Evolutionary conservation across 2,113 vertebrate species (phyloP).

Genomic region (Aphyosemion australe): DNA sequence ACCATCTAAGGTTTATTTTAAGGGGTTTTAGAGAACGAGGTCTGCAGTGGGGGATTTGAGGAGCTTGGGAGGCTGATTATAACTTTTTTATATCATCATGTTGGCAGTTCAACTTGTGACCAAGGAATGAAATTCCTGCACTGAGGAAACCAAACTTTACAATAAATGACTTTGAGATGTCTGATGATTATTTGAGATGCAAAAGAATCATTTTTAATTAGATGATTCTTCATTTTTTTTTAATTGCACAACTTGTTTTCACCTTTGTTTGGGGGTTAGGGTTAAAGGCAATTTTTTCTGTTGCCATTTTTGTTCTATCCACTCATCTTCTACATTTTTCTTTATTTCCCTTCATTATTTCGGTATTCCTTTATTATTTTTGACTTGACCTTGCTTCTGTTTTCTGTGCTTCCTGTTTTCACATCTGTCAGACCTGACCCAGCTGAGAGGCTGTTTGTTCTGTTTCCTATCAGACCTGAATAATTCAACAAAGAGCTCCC

Average conservation of each 20-base stretch:
- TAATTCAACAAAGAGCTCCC: constrained; percentile 50
- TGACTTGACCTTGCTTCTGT: neutral
- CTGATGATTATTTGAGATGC: too few relatives aligned
- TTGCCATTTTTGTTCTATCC: too few relatives aligned
- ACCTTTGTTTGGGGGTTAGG: too few relatives aligned
- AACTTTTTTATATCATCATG: constrained; percentile 13
- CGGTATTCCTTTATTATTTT: neutral
- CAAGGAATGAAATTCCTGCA: neutral
- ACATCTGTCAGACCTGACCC: constrained; percentile 16
- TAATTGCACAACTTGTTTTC: too few relatives aligned
- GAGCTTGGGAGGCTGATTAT: constrained; percentile 4
- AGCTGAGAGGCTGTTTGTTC: constrained; percentile 28
- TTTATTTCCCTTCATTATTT: too few relatives aligned
- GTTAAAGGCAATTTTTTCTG: too few relatives aligned
- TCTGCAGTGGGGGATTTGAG: constrained; percentile 1
- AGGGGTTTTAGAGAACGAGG: constrained; percentile 3
- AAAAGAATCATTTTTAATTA: too few relatives aligned
- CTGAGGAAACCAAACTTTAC: too few relatives aligned
- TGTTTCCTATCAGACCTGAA: constrained; percentile 35
- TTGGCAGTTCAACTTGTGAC: constrained; percentile 1
- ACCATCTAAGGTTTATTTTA: neutral
- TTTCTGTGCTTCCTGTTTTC: constrained; percentile 23
- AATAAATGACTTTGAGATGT: too few relatives aligned
- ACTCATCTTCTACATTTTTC: neutral
- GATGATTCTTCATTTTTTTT: too few relatives aligned